Base-by-base conservation (phyloP, 1,140 invertebrate species). In the Neodiprion virginianus region DNA sequence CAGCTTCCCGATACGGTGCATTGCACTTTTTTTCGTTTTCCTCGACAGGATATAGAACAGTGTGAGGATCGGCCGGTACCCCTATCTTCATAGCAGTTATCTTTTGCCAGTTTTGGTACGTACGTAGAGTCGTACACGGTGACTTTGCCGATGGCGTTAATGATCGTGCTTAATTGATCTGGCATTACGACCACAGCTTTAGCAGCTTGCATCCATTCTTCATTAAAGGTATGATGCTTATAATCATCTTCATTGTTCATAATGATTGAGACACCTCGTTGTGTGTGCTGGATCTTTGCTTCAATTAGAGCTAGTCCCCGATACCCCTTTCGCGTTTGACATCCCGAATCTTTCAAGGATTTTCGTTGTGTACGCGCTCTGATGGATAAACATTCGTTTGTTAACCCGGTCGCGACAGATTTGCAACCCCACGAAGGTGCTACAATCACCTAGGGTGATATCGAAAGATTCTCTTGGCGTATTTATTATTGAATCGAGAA, bases 341-440 rank as follows among this genome's bases (percentile, higher is more conserved):
- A 61, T 11, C 53, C 10, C n/a, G 53, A 61, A 10, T 10, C 10
- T 61, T 61, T 61, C n/a, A 61, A 61, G 53, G 10, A 61, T 11
- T 61, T 11, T 10, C 10, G 53, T 11, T 11, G 72, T 65, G 61
- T 72, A 75, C 9, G 70, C 14, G 0, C 12, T 69, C 47, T 79
- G 74, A 67, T 74, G 40, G 5, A 79, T 49, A 50, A 40, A 17
- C 1, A 77, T 49, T 0, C 21, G 12, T 21, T 71, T 67, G n/a
- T 17, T 5, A 0, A 9, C 11, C 17, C 68, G 2, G 75, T 77
- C 7, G 0, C 74, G 40, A 11, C 23, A 11, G 11, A 77, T 77
- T 17, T 75, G 47, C 7, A 79, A 66, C 3, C 76, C 78, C 0
- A 79, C 67, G 61, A 77, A 79, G 7, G 4, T 73, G 0, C n/a